Evolutionary conservation across 2,797 vertebrate species (phyloP), one percentile per base, ranked within the genome.

Genomic region (Halcyon chelicuti): DNA sequence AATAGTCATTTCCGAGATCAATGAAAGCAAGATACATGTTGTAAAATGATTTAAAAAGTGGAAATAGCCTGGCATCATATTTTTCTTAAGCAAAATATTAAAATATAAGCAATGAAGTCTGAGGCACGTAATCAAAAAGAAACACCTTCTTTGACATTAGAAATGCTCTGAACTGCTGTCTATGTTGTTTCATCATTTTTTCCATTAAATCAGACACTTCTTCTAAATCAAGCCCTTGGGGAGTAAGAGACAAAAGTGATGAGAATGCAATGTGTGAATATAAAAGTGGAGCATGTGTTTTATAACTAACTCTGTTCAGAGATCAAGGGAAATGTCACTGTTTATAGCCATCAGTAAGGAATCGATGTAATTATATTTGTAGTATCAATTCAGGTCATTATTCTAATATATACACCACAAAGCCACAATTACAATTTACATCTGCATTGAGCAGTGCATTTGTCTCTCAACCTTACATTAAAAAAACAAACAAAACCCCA

Each of bases 171-270:
- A 97, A 97, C 93, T 88, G 86, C 97, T 97, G 82, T 96, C 98
- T 98, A 97, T 98, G 98, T 98, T 98, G 98, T 98, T 98, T 98
- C 97, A 98, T 98, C 98, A 97, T 97, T 97, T 98, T 98, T 98
- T 98, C 98, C 98, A 98, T 99, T 98, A 99, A 99, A 98, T 98
- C 97, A 99, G 98, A 98, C 98, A 98, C 98, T 98, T 98, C 97
- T 98, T 99, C 98, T 98, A 98, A 98, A 98, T 96, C 96, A 98
- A 98, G 98, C 97, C 98, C 98, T 98, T 93, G 61, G 97, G 99
- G 98, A 98, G 85, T 95, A 98, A 95, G 92, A 96, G 86, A 98
- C 93, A 98, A 97, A 98, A 98, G 97, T 94, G 97, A 98, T 93
- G 97, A 98, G 97, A 97, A 97, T 93, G 97, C 96, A 97, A 57